phyloP scores from a whole-genome alignment of 2,797 vertebrate species.

The Poecilia gillii region DNA sequence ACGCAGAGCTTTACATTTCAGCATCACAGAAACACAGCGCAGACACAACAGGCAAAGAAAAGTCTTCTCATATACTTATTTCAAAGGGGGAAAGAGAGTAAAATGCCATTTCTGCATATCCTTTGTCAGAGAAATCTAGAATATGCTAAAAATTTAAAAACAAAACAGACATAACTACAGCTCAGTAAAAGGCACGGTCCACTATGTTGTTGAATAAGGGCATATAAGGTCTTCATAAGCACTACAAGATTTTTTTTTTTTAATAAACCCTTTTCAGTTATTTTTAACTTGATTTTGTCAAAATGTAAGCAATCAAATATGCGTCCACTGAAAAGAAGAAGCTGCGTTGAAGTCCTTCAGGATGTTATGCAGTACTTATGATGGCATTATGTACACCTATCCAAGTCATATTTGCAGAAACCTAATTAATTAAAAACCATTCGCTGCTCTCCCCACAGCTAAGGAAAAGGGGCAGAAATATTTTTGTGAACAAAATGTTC shows the following conservation, averaged over 20 bases:
- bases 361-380: slow-evolving; percentile 72
- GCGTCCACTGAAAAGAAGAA: slow-evolving; percentile 38
- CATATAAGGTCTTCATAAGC: slow-evolving; percentile 77
- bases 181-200: slow-evolving; percentile 75
- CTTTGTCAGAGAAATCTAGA: slow-evolving; percentile 85
- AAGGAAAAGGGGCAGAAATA: slow-evolving; percentile 75
- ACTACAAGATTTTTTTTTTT: slow-evolving; percentile 63
- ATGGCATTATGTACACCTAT: slow-evolving; percentile 76
- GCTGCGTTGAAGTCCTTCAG: slow-evolving; percentile 28
- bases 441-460: slow-evolving; percentile 86
- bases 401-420: slow-evolving; percentile 79
- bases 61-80: slow-evolving; percentile 81
- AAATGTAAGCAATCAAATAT: slow-evolving; percentile 51
- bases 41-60: slow-evolving; percentile 79
- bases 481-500: slow-evolving; percentile 60
- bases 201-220: slow-evolving; percentile 77
- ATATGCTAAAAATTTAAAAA: slow-evolving; percentile 78
- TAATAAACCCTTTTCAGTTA: slow-evolving; percentile 34
- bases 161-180: slow-evolving; percentile 80
- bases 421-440: slow-evolving; percentile 79
- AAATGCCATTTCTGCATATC: slow-evolving; percentile 79
- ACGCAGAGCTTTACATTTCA: slow-evolving; percentile 70
- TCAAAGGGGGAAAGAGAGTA: slow-evolving; percentile 75
- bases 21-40: slow-evolving; percentile 55
- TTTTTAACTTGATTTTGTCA: slow-evolving; percentile 24